Conservation (phyloP, 2,113 vertebrate genomes). For the Daboia siamensis region DNA sequence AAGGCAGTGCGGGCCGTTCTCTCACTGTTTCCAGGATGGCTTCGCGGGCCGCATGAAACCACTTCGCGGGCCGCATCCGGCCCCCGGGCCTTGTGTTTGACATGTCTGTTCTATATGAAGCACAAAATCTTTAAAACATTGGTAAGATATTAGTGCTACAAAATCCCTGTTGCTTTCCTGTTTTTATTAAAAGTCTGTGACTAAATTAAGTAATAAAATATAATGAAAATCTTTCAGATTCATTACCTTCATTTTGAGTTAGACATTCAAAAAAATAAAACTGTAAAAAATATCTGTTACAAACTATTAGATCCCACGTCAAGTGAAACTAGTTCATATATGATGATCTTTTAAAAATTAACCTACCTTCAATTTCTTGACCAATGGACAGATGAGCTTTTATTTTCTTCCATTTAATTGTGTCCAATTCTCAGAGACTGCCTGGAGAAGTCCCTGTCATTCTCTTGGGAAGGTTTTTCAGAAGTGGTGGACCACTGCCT, state of each 20-base stretch:
- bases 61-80: too few relatives aligned
- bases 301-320: slow-evolving; percentile 55
- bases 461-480: background rate
- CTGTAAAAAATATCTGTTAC: slow-evolving; percentile 53
- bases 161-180: slow-evolving; percentile 6
- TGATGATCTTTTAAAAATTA: slow-evolving; percentile 62
- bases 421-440: background rate
- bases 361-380: slow-evolving; percentile 54
- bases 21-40: too few relatives aligned
- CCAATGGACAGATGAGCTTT: slow-evolving; percentile 56
- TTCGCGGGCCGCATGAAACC: too few relatives aligned
- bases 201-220: slow-evolving; percentile 42
- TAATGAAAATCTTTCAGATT: slow-evolving; percentile 43
- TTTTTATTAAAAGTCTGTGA: slow-evolving; percentile 48
- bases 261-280: slow-evolving; percentile 58
- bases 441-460: background rate
- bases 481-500: background rate
- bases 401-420: background rate
- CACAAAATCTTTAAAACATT: slow-evolving; percentile 19
- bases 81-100: too few relatives aligned
- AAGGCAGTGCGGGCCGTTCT: too few relatives aligned
- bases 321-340: slow-evolving; percentile 55
- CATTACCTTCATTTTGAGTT: slow-evolving; percentile 55
- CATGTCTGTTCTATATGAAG: slow-evolving; percentile 33
- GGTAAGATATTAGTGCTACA: background rate